phyloP scores from a whole-genome alignment of 2,888 invertebrate genomes.

The Calliphora vomitoria region DNA sequence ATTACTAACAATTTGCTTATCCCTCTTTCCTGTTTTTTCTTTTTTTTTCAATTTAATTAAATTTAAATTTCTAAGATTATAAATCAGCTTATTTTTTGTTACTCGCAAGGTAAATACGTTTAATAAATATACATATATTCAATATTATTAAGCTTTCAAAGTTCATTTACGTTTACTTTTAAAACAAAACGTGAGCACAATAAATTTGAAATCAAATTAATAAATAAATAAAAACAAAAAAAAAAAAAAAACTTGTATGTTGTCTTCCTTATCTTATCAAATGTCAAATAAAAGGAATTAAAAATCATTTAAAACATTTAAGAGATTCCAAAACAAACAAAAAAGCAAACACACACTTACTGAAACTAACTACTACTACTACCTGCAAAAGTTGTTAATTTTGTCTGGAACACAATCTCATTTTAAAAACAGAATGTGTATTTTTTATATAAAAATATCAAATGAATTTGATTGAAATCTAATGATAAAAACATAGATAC shows the following conservation, averaged over 20 bases:
- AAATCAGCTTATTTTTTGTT: not conserved
- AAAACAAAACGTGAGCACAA: conserved; percentile 52
- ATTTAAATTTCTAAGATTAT: not conserved
- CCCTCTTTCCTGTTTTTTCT: not conserved
- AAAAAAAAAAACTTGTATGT: conserved; percentile 8
- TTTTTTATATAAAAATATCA: no score
- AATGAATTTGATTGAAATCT: conserved; percentile 19
- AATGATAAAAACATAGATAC: not conserved
- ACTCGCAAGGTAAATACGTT: not conserved
- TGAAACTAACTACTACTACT: not conserved
- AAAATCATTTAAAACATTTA: conserved; percentile 46
- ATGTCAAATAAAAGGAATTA: conserved; percentile 45
- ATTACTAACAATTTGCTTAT: no score
- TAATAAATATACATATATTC: no score
- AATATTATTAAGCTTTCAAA: not conserved
- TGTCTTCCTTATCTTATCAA: conserved; percentile 61
- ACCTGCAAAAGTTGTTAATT: conserved; percentile 10
- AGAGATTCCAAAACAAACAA: conserved; percentile 14
- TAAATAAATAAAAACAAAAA: conserved; percentile 7
- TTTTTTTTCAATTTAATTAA: not conserved
- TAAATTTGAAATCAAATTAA: conserved; percentile 34
- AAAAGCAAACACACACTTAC: not conserved
- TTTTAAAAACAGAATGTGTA: not conserved
- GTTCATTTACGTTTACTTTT: conserved; percentile 22
- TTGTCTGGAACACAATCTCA: conserved; percentile 17